These are phyloP conservation scores for Sicus ferrugineus DNA, from an alignment of 2,888 invertebrate genomes.

Conservation along the genomic window DNA sequence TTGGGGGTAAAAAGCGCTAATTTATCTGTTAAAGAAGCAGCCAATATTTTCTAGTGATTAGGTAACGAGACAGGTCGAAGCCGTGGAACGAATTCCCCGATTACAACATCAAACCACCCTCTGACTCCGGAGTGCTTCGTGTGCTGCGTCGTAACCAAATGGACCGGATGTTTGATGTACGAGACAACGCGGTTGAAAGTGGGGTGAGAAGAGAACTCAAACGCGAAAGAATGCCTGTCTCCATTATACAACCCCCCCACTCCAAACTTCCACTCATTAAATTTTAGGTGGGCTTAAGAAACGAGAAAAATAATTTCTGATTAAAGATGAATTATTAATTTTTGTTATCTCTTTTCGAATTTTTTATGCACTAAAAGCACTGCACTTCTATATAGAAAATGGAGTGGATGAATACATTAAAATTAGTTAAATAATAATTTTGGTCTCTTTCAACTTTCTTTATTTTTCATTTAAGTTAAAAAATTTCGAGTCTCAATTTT, in stretches of 20 bases:
- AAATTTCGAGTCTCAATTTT: too few relatives aligned
- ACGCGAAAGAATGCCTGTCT: neutral
- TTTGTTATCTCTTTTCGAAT: conserved; percentile 21
- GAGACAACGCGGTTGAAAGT: neutral
- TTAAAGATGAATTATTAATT: conserved; percentile 63
- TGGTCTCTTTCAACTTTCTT: neutral
- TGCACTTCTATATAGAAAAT: neutral
- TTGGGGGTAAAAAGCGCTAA: conserved; percentile 29
- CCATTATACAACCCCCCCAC: neutral
- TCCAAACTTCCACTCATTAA: neutral
- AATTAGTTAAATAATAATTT: neutral
- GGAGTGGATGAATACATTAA: neutral
- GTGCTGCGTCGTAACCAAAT: too few relatives aligned
- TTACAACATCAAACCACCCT: neutral
- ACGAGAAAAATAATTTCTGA: conserved; percentile 61
- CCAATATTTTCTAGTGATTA: conserved; percentile 28
- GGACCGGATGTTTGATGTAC: conserved; percentile 25
- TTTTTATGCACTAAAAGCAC: neutral
- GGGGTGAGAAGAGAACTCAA: neutral
- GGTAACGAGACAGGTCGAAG: conserved; percentile 24
- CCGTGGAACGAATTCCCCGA: neutral
- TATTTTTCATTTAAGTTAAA: too few relatives aligned
- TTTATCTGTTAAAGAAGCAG: conserved; percentile 34
- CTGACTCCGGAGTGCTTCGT: neutral
- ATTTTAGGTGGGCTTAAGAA: conserved; percentile 1